Conservation (phyloP, 2,797 vertebrate genomes). For the Thunnus albacares region DNA sequence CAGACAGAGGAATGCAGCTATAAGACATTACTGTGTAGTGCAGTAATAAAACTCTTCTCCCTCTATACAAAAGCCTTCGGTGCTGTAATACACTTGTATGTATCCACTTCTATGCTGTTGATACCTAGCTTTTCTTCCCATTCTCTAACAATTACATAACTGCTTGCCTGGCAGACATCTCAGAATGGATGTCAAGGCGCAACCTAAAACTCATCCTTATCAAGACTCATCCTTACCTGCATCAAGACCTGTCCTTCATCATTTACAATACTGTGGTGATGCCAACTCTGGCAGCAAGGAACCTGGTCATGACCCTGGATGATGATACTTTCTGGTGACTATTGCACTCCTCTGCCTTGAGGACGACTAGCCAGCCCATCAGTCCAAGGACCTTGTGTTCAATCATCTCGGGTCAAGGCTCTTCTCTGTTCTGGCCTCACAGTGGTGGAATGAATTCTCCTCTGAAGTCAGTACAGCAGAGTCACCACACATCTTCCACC, state of each 20-base stretch:
- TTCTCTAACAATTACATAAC: background rate
- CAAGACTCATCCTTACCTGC: too few species aligned
- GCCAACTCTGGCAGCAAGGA: background rate
- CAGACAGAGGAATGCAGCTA: background rate
- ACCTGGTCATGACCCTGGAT: background rate
- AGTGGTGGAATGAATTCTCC: too few species aligned
- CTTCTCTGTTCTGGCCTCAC: too few species aligned
- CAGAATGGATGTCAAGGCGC: too few species aligned
- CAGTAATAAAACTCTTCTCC: background rate
- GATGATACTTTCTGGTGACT: background rate
- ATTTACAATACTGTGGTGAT: background rate
- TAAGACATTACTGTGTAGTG: background rate
- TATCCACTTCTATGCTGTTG: background rate
- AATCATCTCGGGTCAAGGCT: background rate
- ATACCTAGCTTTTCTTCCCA: background rate
- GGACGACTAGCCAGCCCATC: too few species aligned
- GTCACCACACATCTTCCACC: background rate
- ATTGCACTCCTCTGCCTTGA: too few species aligned
- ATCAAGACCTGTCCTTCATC: background rate
- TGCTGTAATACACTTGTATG: background rate
- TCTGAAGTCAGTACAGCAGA: too few species aligned
- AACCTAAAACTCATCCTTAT: too few species aligned
- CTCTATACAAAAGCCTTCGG: too few species aligned
- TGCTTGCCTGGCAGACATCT: too few species aligned
- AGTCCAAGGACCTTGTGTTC: too few species aligned